Percentiles rank a stretch among this genome's conserved stretches.
These are phyloP conservation scores for Tethya wilhelma DNA, from an alignment of 37 sponge, comb jelly and placozoan genomes.

Conservation along the genomic window DNA sequence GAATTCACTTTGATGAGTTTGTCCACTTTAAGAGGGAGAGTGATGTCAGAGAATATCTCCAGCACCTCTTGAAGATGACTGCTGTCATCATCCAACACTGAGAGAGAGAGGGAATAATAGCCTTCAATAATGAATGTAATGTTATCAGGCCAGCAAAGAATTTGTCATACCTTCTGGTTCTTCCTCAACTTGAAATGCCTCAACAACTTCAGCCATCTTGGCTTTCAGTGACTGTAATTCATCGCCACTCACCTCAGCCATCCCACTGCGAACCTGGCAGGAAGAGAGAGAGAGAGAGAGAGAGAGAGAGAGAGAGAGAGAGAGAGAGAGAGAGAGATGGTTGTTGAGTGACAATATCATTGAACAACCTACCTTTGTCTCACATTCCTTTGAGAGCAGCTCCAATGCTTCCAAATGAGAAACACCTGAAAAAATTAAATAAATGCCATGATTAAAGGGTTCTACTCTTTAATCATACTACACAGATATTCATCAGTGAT, in stretches of 20 bases:
- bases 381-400: conserved; percentile 83
- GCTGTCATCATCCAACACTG: conserved; percentile 44
- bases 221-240: conserved; percentile 1
- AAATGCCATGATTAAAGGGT: too few species aligned
- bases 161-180: conserved; percentile 1
- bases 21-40: conserved; percentile 62
- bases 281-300: background rate
- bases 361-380: conserved; percentile 56
- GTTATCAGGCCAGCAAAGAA: background rate
- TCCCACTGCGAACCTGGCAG: background rate
- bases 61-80: conserved; percentile 30
- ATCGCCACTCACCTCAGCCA: background rate
- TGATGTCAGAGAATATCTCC: conserved; percentile 41
- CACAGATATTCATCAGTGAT: too few species aligned
- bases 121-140: background rate
- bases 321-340: background rate
- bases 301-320: background rate
- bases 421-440: conserved; percentile 40
- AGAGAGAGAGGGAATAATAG: background rate
- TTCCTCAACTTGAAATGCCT: conserved; percentile 23
- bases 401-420: conserved; percentile 91
- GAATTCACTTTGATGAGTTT: conserved; percentile 47
- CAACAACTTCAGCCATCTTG: conserved; percentile 23
- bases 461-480: too few species aligned
- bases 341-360: too few species aligned